Base-by-base conservation (phyloP, 2,797 vertebrate species). In the Argentina silus region DNA sequence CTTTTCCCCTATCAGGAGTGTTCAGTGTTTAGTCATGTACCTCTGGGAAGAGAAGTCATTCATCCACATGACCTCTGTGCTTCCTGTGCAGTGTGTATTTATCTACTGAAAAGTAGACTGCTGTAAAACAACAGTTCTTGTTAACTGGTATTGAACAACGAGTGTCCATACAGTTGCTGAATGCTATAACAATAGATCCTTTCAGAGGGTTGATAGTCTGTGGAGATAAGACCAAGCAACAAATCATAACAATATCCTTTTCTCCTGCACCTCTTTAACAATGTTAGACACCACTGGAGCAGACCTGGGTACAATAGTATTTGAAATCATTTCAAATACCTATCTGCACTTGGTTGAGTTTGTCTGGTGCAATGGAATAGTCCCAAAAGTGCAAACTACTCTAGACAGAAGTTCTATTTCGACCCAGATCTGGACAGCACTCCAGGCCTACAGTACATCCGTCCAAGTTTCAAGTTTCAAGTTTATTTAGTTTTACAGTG, bases 21-120 rank as follows among this genome's bases (percentile, higher is more conserved):
- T n/a, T 53, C 15, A 55, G 27, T 51, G 44, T 63, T 55, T 53
- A 56, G 70, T 44, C 73, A 59, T 64, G 67, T 69, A 61, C 78
- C 70, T 56, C 56, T 53, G 68, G 77, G 80, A 74, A 75, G 69
- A 50, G 47, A 42, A 23, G 65, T 68, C 61, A 47, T 55, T 19
- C 45, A 61, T 70, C 55, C 21, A 61, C 23, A 27, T 48, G 61
- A 63, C 36, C 61, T 63, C 43, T 17, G 6, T n/a, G 36, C 23
- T 36, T 42, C 60, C 36, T 17, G 14, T n/a, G 8, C 36, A 43
- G 27, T n/a, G 61, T 44, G 61, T 9, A 17, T 3, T 63, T n/a
- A 63, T 63, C n/a, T 36, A 44, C 61, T 44, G 42, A 12, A 27
- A 4, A 27, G 59, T 6, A 27, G 1, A 27, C 23, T 42, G 11